Base-by-base conservation (phyloP, 2,113 vertebrate species). In the Halcyon senegalensis region DNA sequence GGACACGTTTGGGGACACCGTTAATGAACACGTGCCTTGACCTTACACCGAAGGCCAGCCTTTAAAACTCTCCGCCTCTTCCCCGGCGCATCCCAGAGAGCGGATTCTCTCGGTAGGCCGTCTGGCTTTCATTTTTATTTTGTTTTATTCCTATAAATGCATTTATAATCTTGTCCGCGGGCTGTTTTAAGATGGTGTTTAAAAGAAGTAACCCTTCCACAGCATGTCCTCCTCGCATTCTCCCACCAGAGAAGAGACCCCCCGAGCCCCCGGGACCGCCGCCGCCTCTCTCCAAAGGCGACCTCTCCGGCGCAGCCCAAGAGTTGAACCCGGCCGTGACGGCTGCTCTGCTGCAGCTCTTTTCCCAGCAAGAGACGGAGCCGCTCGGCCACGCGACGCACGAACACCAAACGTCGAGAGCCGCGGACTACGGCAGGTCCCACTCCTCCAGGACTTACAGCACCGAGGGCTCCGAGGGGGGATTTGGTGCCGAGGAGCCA, bases 291-390 rank as follows among this genome's bases (percentile, higher is more conserved):
- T 35, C 98, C 74, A 98, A 96, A 90, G 98, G 93, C 44, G 95
- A 95, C 90, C 84, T 97, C 69, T 98, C 94, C 97, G 50, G 94
- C 7, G 85, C 98, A 93, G 94, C 97, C 77, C 97, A 98, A 89
- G 99, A 99, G 97, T 96, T 99, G 96, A 99, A 98, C 83, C 98
- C 99, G 14, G 98, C 99, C 20, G 98, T 99, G 95, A 99, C 99
- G 10, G 98, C 99, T 10, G 98, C 99, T 20, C 97, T 99, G 95
- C 98, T 99, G 35, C 99, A 99, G 98, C 99, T 99, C 93, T 98
- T 99, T 44, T 98, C 99, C n/a, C 99, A 99, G 96, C 98, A 98
- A 88, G 99, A 99, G 87, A 84, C 98, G 8, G 99, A 99, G 60
- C 53, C 97, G 5, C 95, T 93, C 89, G 93, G 96, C 95, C 98